A percentile compares a stretch with the other conserved stretches of the same genome.
phyloP scores from a whole-genome alignment of 2,888 invertebrate species.

The Strigamia transsilvanica region DNA sequence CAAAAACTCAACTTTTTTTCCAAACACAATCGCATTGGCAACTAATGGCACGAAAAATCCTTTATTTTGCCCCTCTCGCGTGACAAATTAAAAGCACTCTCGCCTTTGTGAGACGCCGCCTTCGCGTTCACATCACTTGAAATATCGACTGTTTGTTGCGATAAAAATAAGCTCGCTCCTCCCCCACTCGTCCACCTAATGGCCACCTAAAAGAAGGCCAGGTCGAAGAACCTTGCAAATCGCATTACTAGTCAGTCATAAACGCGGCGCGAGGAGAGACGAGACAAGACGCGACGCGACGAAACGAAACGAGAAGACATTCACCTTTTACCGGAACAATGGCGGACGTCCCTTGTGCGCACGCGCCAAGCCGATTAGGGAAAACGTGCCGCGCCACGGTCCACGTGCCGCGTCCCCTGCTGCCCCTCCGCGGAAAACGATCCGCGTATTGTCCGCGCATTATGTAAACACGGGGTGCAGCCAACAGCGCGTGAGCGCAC shows the following conservation, averaged over 20 bases:
- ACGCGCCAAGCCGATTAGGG: constrained; percentile 31
- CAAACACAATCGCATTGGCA: too few species aligned
- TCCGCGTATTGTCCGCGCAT: constrained; percentile 23
- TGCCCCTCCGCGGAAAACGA: background rate
- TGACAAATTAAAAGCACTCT: constrained; percentile 7
- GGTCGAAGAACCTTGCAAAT: constrained; percentile 11
- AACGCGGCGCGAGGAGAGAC: background rate
- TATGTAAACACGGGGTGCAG: constrained; percentile 6
- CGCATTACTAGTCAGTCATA: background rate
- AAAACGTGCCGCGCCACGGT: constrained; percentile 22
- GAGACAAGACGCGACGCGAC: background rate
- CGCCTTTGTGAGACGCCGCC: constrained; percentile 4
- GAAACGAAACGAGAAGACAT: too few species aligned
- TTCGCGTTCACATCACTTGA: background rate
- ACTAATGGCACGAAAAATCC: too few species aligned
- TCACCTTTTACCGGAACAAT: constrained; percentile 3
- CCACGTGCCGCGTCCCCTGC: background rate
- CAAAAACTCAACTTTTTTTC: too few species aligned
- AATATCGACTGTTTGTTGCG: background rate
- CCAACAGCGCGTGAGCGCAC: background rate
- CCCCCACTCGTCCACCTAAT: background rate
- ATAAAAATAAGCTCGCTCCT: background rate
- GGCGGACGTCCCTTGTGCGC: background rate
- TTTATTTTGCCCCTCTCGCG: background rate
- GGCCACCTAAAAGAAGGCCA: constrained; percentile 1